Base-by-base conservation (phyloP, 1,140 invertebrate genomes). In the Wiebesia pumilae region DNA sequence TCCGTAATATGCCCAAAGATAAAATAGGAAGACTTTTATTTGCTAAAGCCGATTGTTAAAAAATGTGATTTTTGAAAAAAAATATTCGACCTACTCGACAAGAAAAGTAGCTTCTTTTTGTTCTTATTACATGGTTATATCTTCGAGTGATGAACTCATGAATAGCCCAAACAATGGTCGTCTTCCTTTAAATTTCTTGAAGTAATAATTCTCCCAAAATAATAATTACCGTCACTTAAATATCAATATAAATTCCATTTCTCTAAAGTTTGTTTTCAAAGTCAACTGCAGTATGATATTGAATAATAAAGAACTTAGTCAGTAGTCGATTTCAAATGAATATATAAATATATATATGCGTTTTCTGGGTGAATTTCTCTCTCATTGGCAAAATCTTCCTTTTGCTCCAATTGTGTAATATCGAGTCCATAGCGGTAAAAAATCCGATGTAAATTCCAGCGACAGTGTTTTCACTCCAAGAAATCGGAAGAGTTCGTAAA, bases 21-120 rank as follows among this genome's bases (percentile, higher is more conserved):
- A 47, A 47, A 47, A 47, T 47, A 47, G 43, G 14, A 47, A 47
- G 6, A 47, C 6, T 47, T 47, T 47, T 14, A 47, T 47, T 14
- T 14, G 43, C 6, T 47, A 47, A 47, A n/a, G n/a, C n/a, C n/a
- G n/a, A n/a, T n/a, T n/a, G 43, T 47, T 47, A 47, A 47, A 47
- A 47, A 47, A n/a, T n/a, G n/a, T n/a, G n/a, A n/a, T n/a, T n/a
- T n/a, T n/a, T n/a, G n/a, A n/a, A n/a, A n/a, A n/a, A n/a, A n/a
- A n/a, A n/a, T n/a, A 27, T 27, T 62, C 0, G 27, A 62, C 2
- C 4, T 19, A n/a, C 27, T 81, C 16, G 58, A 81, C 58, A 43
- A 81, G 54, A 81, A 81, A 81, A 81, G 3, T 65, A 35, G 33
- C 43, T 30, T 81, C 10, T 3, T 81, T 58, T 40, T n/a, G 6